Evolutionary conservation across 2,113 vertebrate species (phyloP).

Genomic region (Rissa tridactyla): DNA sequence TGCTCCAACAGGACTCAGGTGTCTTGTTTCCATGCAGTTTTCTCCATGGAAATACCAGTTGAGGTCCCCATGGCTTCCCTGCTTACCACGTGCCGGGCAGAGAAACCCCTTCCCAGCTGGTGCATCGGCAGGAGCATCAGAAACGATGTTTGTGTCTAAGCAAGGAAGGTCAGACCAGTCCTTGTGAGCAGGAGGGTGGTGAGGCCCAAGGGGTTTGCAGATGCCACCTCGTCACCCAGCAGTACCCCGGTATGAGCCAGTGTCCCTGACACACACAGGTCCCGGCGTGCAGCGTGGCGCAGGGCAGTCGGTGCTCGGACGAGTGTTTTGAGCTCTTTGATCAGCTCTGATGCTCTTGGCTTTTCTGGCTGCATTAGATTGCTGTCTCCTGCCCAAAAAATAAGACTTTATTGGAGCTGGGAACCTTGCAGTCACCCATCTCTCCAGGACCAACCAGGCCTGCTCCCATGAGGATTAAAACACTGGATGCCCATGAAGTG

Average conservation of each 20-base stretch:
- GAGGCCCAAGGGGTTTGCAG: background rate
- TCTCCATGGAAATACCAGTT: background rate
- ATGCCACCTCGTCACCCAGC: background rate
- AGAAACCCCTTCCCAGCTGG: background rate
- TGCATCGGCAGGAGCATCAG: background rate
- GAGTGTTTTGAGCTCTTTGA: background rate
- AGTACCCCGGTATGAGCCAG: background rate
- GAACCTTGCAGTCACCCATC: background rate
- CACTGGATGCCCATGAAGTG: background rate
- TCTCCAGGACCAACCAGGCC: background rate
- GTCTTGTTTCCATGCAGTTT: background rate
- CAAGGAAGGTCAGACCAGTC: background rate
- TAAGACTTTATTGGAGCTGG: background rate
- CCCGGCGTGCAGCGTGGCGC: fast-evolving
- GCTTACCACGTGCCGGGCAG: background rate
- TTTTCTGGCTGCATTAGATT: background rate
- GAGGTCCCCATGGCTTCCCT: background rate
- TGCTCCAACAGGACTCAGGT: background rate
- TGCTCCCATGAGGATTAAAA: background rate
- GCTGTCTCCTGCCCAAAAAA: background rate
- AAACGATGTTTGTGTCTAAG: background rate
- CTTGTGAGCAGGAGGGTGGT: background rate
- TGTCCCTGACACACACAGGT: background rate
- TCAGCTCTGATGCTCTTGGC: background rate
- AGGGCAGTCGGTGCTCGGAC: background rate